A percentile compares a stretch with the other conserved stretches of the same genome.
Conservation (phyloP, 2,113 vertebrate genomes). For the Bostrychus sinensis region DNA sequence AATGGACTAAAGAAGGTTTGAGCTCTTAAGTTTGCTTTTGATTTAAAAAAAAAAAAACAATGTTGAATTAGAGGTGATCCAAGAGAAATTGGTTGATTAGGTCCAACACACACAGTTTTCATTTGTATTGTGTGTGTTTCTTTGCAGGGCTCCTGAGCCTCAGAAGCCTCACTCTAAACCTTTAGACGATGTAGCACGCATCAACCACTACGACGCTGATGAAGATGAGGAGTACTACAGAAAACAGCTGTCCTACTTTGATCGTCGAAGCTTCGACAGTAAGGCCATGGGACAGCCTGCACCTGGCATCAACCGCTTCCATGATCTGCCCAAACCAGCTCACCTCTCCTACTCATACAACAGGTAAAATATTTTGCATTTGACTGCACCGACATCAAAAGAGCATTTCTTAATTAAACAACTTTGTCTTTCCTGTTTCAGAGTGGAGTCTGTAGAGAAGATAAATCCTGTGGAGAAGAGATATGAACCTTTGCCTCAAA, state of each 20-base stretch:
- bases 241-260: slow-evolving; percentile 96
- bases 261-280: slow-evolving; percentile 91
- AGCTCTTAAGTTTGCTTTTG: too few relatives aligned
- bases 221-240: slow-evolving; percentile 97
- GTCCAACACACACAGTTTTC: not conserved
- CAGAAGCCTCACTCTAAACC: slow-evolving; percentile 91
- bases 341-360: slow-evolving; percentile 87
- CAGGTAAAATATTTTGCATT: slow-evolving; percentile 78
- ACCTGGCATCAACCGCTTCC: slow-evolving; percentile 82
- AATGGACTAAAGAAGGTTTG: too few relatives aligned
- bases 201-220: slow-evolving; percentile 93
- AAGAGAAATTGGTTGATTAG: too few relatives aligned
- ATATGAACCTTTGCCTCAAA: slow-evolving; percentile 84
- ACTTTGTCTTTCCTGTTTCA: slow-evolving; percentile 28
- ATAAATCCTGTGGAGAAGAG: slow-evolving; percentile 88
- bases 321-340: slow-evolving; percentile 85
- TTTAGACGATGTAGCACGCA: slow-evolving; percentile 86
- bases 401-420: not conserved
- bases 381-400: not conserved
- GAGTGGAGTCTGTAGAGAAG: slow-evolving; percentile 88
- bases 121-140: slow-evolving; percentile 3
- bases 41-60: too few relatives aligned
- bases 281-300: slow-evolving; percentile 83
- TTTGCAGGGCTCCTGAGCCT: slow-evolving; percentile 89
- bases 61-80: too few relatives aligned